Evolutionary conservation across 2,888 invertebrate genomes (phyloP), one percentile per base, ranked within the genome.

Genomic region (Drosophila limbata): DNA sequence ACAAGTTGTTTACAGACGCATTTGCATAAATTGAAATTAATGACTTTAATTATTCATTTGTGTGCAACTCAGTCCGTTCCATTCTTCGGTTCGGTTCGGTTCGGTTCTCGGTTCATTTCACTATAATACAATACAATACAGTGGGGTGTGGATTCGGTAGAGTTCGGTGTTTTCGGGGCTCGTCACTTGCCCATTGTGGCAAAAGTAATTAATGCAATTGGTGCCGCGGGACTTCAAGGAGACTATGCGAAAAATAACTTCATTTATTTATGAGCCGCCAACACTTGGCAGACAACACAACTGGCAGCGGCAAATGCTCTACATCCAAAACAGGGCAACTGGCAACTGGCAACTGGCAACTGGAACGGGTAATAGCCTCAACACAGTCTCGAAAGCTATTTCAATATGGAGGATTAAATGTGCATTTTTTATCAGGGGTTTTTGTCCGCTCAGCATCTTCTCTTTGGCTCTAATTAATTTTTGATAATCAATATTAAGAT

Each of bases 1-100:
- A 86, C 86, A 86, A 86, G 89, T 86, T 89, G 88, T 88, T 86
- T 86, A 85, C 85, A 87, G 85, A 86, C 89, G 89, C 85, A 86
- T 86, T 86, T 86, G 89, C 85, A 86, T 86, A 86, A 86, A 86
- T 86, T 86, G 85, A 86, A 89, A 86, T 86, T 86, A 86, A 86
- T 86, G 89, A 77, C 85, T 89, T 86, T 73, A 89, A 85, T 89
- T 85, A 89, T 85, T 89, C 88, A 85, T 79, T 69, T 74, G 70
- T 86, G 47, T 69, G 55, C 45, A 40, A 28, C 42, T 75, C 57
- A 42, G 13, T 61, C 62, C 28, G 47, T 62, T 45, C 57, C 13
- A 8, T 55, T 67, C 68, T 66, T 70, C 9, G 28, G 13, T 50
- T 57, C 47, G 28, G 28, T 28, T 28, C 28, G 28, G 28, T 28